Percentiles rank a stretch among this genome's conserved stretches.
Evolutionary conservation across 2,113 vertebrate genomes (phyloP).

Genomic region (Syrmaticus mikado): DNA sequence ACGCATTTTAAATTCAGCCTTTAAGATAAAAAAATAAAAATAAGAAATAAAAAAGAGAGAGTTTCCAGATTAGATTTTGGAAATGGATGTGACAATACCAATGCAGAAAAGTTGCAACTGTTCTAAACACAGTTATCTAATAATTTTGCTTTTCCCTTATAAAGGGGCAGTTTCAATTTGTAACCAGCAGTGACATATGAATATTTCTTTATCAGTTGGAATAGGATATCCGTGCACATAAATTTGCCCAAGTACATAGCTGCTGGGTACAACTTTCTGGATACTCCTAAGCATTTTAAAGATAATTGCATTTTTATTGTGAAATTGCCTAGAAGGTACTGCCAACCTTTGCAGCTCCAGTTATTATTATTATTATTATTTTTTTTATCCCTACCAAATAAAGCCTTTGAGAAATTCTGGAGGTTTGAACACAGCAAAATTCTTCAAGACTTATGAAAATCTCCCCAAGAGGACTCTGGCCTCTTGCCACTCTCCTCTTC

Average conservation of each 20-base stretch:
- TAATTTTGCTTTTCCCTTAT: neutral
- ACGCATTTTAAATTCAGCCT: neutral
- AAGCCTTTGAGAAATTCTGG: neutral
- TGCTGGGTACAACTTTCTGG: neutral
- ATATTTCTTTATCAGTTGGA: neutral
- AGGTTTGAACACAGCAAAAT: neutral
- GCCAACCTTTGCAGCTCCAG: neutral
- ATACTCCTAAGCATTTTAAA: neutral
- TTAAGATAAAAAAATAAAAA: neutral
- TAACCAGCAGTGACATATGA: neutral
- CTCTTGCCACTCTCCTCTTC: neutral
- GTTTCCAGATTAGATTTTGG: neutral
- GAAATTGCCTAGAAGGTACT: neutral
- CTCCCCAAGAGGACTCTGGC: neutral
- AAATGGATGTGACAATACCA: neutral
- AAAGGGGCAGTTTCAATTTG: neutral
- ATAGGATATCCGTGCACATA: neutral
- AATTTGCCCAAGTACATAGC: neutral
- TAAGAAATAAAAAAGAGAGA: neutral
- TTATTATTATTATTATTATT: neutral
- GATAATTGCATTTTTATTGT: neutral
- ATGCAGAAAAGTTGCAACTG: neutral
- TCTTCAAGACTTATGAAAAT: neutral
- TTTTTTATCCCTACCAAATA: neutral
- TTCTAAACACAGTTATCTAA: neutral